A percentile compares a stretch with the other conserved stretches of the same genome.
phyloP scores from a whole-genome alignment of 2,888 invertebrate genomes.

The Drosophila conformis region DNA sequence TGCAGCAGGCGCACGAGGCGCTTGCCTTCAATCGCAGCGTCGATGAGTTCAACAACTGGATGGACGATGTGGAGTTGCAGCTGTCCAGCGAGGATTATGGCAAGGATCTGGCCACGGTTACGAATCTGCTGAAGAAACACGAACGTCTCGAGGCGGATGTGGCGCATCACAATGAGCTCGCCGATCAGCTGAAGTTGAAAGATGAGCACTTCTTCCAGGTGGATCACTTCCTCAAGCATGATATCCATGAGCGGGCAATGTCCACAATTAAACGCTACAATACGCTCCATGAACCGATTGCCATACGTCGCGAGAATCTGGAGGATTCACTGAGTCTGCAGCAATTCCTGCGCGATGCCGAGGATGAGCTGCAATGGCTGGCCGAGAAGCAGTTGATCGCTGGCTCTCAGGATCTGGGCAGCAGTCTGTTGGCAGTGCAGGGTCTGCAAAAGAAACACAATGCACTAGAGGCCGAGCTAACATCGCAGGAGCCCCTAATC shows the following conservation, averaged over 20 bases:
- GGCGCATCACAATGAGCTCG: conserved; percentile 92
- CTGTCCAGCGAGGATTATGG: conserved; percentile 88
- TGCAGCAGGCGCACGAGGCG: conserved; percentile 96
- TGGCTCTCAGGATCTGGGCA: conserved; percentile 89
- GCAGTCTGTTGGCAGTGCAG: conserved; percentile 90
- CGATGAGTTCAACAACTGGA: conserved; percentile 97
- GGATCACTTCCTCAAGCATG: conserved; percentile 95
- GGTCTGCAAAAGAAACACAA: conserved; percentile 97
- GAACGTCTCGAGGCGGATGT: conserved; percentile 94
- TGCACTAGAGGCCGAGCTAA: conserved; percentile 94
- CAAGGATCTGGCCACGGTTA: conserved; percentile 94
- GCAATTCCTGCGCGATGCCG: conserved; percentile 95
- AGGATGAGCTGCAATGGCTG: conserved; percentile 97
- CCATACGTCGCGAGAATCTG: conserved; percentile 95
- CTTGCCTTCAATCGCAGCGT: conserved; percentile 93
- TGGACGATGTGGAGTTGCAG: conserved; percentile 93
- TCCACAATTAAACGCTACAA: conserved; percentile 89
- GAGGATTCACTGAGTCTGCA: conserved; percentile 95
- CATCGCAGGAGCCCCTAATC: conserved; percentile 93
- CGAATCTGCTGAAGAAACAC: conserved; percentile 92
- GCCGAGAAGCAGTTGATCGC: conserved; percentile 90
- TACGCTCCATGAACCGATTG: conserved; percentile 94
- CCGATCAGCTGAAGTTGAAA: conserved; percentile 91
- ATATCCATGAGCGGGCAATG: conserved; percentile 91
- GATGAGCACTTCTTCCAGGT: conserved; percentile 91